A percentile compares a stretch with the other conserved stretches of the same genome.
Conservation (phyloP, 2,113 vertebrate genomes). For the Taxidea taxus region DNA sequence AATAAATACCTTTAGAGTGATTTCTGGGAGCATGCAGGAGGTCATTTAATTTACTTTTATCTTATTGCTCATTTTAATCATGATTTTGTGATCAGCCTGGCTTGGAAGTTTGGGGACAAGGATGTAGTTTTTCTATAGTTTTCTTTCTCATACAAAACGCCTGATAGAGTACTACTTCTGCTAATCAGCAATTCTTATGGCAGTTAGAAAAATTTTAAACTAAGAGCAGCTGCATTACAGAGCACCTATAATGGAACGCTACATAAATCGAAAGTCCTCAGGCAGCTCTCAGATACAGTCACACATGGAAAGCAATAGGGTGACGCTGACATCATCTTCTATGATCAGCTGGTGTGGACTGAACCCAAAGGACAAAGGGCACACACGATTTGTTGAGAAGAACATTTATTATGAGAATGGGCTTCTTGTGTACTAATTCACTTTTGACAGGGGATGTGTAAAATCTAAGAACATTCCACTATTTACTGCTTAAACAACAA, state of each 20-base stretch:
- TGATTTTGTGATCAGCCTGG: neutral
- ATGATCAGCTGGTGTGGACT: neutral
- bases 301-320: neutral
- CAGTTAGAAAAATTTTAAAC: neutral
- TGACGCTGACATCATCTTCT: neutral
- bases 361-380: neutral
- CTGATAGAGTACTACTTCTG: neutral
- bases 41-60: neutral
- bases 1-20: neutral
- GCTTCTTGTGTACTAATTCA: neutral
- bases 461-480: constrained; percentile 33
- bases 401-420: neutral
- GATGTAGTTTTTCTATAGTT: neutral
- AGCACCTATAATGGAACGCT: neutral
- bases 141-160: neutral
- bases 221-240: neutral
- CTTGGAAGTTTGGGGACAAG: constrained; percentile 12
- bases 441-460: constrained; percentile 20
- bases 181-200: neutral
- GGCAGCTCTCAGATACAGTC: neutral
- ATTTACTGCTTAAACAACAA: neutral
- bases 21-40: neutral
- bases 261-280: neutral
- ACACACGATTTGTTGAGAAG: neutral
- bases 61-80: neutral